Percentiles rank a stretch among this genome's conserved stretches.
phyloP scores from a whole-genome alignment of 2,888 invertebrate species.

The Pachycephus smyrnensis region DNA sequence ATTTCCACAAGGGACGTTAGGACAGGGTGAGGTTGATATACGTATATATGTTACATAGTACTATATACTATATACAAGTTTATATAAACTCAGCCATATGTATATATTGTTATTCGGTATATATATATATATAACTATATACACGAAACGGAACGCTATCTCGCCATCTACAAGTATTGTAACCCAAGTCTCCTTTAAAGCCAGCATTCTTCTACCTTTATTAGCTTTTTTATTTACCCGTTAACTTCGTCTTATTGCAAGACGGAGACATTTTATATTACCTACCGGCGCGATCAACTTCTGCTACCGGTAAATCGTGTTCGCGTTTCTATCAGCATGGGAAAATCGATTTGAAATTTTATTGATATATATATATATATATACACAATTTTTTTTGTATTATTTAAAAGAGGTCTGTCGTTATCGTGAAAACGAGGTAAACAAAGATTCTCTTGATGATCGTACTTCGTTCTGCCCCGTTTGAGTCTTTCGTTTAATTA shows the following conservation, averaged over 20 bases:
- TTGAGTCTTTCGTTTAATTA: background rate
- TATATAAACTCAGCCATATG: background rate
- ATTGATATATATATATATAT: background rate
- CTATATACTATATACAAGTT: background rate
- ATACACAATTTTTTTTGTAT: too few relatives aligned
- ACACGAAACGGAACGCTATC: constrained; percentile 29
- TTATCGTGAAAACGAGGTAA: background rate
- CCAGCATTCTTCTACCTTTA: constrained; percentile 18
- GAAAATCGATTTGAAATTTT: background rate
- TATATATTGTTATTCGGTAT: background rate
- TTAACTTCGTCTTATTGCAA: constrained; percentile 21
- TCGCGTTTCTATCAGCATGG: background rate
- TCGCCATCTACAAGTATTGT: constrained; percentile 25
- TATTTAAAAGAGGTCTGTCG: background rate
- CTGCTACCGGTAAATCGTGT: background rate
- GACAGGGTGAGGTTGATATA: background rate
- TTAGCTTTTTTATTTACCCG: constrained; percentile 11
- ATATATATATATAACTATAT: background rate
- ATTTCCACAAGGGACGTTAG: background rate
- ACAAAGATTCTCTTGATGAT: background rate
- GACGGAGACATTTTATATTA: constrained; percentile 18
- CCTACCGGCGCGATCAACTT: constrained; percentile 14
- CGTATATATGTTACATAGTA: background rate
- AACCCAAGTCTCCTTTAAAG: constrained; percentile 21
- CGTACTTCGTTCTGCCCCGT: background rate